Percentiles rank a stretch among this genome's conserved stretches.
Evolutionary conservation across 1,140 invertebrate genomes (phyloP).

Genomic region (Cherax destructor): DNA sequence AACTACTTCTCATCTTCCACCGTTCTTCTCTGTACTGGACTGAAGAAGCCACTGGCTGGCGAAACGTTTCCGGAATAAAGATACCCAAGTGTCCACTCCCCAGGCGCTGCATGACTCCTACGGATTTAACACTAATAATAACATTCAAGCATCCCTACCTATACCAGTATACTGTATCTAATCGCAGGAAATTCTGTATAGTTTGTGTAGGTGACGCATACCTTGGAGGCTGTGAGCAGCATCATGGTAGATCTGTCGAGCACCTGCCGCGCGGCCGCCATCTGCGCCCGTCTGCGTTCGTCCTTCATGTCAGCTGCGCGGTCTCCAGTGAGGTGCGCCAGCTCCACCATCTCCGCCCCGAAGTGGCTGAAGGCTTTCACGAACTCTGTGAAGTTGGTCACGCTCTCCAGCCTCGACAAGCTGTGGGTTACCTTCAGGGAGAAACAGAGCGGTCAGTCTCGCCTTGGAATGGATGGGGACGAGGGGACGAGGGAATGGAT

Average conservation of each 20-base stretch:
- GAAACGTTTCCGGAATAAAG: too few relatives aligned
- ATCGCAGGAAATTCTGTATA: not conserved
- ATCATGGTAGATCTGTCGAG: constrained; percentile 98
- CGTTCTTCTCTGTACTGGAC: too few relatives aligned
- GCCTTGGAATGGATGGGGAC: not conserved
- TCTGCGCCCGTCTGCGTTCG: constrained; percentile 94
- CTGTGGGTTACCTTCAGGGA: constrained; percentile 83
- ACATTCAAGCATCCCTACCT: too few relatives aligned
- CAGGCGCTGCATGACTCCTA: too few relatives aligned
- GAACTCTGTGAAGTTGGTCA: constrained; percentile 98
- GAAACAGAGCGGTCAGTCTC: not conserved
- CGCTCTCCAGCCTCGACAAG: constrained; percentile 91
- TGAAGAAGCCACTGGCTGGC: too few relatives aligned
- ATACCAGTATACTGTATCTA: not conserved
- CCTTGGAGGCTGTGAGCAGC: constrained; percentile 96
- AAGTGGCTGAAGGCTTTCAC: constrained; percentile 99
- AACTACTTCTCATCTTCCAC: too few relatives aligned
- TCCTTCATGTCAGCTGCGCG: constrained; percentile 94
- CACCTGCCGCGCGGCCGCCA: constrained; percentile 94
- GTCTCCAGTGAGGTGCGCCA: constrained; percentile 92
- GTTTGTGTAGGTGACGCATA: constrained; percentile 74
- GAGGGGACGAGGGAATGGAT: not conserved
- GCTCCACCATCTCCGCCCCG: constrained; percentile 98
- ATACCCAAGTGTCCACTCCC: too few relatives aligned
- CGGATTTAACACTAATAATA: too few relatives aligned